Evolutionary conservation across 2,888 invertebrate genomes (phyloP).

Genomic region (Zootermopsis nevadensis): DNA sequence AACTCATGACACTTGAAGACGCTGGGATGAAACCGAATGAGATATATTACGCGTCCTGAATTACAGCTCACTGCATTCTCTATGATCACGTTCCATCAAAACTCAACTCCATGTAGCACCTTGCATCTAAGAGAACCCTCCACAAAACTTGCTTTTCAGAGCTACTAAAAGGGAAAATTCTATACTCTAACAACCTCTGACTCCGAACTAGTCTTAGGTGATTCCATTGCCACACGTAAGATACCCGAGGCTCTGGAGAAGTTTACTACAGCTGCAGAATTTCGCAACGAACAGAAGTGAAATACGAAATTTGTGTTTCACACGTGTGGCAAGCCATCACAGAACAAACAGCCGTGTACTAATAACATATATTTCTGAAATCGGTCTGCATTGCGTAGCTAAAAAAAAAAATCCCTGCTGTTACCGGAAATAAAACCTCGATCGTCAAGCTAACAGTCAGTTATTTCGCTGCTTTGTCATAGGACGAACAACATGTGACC

Average conservation of each 20-base stretch:
- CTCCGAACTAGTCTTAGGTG: background rate
- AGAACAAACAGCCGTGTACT: background rate
- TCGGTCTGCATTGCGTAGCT: no score
- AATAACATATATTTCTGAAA: background rate
- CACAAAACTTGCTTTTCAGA: background rate
- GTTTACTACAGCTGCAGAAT: background rate
- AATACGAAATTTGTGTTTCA: background rate
- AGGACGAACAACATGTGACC: no score
- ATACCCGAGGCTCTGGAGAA: background rate
- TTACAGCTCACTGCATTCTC: background rate
- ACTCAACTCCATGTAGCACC: background rate
- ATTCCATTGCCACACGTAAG: background rate
- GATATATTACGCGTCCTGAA: background rate
- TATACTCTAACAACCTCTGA: background rate
- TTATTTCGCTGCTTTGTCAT: no score
- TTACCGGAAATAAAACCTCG: no score
- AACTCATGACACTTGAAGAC: background rate
- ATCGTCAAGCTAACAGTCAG: no score
- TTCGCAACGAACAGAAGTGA: background rate
- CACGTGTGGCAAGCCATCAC: background rate
- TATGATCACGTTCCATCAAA: background rate
- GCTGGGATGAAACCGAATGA: background rate
- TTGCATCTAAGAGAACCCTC: background rate
- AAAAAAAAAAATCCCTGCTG: no score
- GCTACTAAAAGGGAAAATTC: background rate